Percentiles rank a stretch among this genome's conserved stretches.
Conservation (phyloP, 1,140 invertebrate genomes). For the Gryon sp. region DNA sequence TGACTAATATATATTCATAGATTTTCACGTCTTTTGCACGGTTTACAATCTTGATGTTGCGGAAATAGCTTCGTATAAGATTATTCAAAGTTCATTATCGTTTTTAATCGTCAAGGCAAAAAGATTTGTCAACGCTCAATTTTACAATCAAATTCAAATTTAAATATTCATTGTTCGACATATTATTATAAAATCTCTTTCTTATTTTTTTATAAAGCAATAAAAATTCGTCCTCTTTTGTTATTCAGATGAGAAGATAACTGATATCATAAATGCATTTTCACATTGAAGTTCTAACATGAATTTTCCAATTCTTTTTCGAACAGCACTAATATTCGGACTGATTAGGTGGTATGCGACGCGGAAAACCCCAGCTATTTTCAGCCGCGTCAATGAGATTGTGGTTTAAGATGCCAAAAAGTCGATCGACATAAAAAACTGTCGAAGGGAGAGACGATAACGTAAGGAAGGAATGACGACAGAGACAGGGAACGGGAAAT, state of each 20-base stretch:
- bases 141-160: background rate
- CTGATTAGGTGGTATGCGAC: no score
- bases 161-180: no score
- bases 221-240: no score
- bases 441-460: constrained; percentile 11
- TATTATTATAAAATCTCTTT: no score
- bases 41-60: constrained; percentile 49
- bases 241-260: no score
- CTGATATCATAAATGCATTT: no score
- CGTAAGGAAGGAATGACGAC: constrained; percentile 4
- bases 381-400: no score
- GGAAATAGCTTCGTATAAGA: constrained; percentile 17
- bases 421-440: constrained; percentile 31
- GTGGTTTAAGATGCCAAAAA: constrained; percentile 20
- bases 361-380: no score
- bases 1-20: constrained; percentile 77
- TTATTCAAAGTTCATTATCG: constrained; percentile 40
- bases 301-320: no score
- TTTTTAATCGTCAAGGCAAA: constrained; percentile 35
- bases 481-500: constrained; percentile 68
- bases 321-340: no score
- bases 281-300: no score
- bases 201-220: no score
- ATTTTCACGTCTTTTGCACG: constrained; percentile 68
- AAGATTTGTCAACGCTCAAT: background rate